These are phyloP conservation scores for Corydoras sp. DNA, from an alignment of 2,113 vertebrate genomes.

Conservation along the genomic window DNA sequence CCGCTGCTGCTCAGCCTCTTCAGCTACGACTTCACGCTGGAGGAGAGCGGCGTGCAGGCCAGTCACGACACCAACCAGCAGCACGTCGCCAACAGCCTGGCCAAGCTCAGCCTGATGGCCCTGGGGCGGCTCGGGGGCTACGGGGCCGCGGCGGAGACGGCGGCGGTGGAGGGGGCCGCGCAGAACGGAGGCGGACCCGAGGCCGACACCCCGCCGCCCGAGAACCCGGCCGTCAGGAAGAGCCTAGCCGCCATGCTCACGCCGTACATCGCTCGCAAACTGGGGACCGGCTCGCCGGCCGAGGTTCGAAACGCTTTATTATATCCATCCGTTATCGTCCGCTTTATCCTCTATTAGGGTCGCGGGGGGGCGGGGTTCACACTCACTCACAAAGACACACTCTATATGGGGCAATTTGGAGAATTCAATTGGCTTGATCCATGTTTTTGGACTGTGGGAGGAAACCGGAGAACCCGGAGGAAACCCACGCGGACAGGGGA, in stretches of 20 bases:
- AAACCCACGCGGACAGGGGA: too few relatives aligned
- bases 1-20: conserved; percentile 89
- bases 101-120: conserved; percentile 84
- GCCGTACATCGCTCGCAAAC: conserved; percentile 85
- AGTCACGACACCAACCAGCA: conserved; percentile 95
- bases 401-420: too few relatives aligned
- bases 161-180: conserved; percentile 52
- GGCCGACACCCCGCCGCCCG: conserved; percentile 65
- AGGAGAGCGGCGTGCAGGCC: conserved; percentile 94
- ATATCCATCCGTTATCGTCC: too few relatives aligned
- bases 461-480: too few relatives aligned
- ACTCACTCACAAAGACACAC: too few relatives aligned
- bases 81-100: conserved; percentile 92
- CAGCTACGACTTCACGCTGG: conserved; percentile 93
- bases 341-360: too few relatives aligned
- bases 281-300: conserved; percentile 69
- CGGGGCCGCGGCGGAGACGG: conserved; percentile 39
- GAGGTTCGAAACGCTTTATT: conserved; percentile 66
- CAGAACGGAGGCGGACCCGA: conserved; percentile 34
- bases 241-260: conserved; percentile 91
- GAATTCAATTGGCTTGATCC: too few relatives aligned
- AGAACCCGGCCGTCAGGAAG: conserved; percentile 88
- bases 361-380: too few relatives aligned
- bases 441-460: too few relatives aligned
- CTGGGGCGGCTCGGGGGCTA: conserved; percentile 90